Base-by-base conservation (phyloP, 2,888 invertebrate species). In the Lasioglossum zephyrum region DNA sequence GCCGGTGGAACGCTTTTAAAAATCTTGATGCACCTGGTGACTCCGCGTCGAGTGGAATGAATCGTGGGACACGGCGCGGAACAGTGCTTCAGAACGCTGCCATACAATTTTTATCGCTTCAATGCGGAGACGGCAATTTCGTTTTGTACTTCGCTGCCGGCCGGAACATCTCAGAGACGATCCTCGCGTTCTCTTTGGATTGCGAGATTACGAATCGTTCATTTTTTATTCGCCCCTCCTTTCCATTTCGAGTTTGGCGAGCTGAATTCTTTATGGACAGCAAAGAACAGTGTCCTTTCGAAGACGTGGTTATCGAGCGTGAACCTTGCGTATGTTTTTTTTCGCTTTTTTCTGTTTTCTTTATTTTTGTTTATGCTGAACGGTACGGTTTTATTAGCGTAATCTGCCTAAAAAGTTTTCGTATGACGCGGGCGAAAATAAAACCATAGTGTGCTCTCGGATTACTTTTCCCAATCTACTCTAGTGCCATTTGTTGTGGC, bases 21-120 rank as follows among this genome's bases (percentile, higher is more conserved):
- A 70, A 77, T 77, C n/a, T 63, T 39, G 26, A 53, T 49, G 26
- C 77, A 77, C 70, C 77, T 49, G 69, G n/a, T 26, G 49, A 70
- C n/a, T 47, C 5, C 8, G 47, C 36, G 66, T 6, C 36, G n/a
- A 77, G 36, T 39, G 47, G 31, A 77, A 70, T 41, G 26, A 41
- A 77, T 39, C 49, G 36, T 16, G 57, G 18, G 13, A 57, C 36
- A 8, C n/a, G 8, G 5, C 26, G 16, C 31, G 18, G 36, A 36
- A 66, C 31, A 36, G 8, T 66, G 22, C n/a, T n/a, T 13, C 39
- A 9, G 22, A 22, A n/a, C n/a, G 13, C 13, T 5, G 13, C 11
- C n/a, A 11, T n/a, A 39, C n/a, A n/a, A 41, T 22, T 39, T 70
- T 70, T 70, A 26, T 74, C 57, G 69, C 31, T 8, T 5, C 18